phyloP scores from a whole-genome alignment of 2,888 invertebrate species.

The Hyposoter didymator region DNA sequence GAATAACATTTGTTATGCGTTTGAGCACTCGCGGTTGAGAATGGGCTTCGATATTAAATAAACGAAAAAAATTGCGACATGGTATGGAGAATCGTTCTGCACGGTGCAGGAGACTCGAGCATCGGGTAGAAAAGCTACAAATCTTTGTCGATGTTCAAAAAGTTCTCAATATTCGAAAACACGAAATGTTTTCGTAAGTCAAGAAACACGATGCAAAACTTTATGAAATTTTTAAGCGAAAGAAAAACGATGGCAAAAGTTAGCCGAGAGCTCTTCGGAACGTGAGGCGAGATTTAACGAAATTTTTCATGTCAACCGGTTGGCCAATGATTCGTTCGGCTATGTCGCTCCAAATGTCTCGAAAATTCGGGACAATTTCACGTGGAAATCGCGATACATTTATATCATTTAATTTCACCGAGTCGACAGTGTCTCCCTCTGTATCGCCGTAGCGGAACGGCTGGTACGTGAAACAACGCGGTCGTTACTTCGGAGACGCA shows the following conservation, averaged over 20 bases:
- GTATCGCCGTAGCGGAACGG: slow-evolving; percentile 10
- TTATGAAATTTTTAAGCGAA: not conserved
- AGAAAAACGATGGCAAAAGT: not conserved
- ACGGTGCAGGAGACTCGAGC: not conserved
- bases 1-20: not conserved
- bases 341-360: too few species aligned
- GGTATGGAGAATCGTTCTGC: too few species aligned
- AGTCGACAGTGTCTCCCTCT: slow-evolving; percentile 46
- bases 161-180: not conserved
- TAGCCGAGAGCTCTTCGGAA: not conserved
- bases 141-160: not conserved
- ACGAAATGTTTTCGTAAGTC: not conserved
- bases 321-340: not conserved
- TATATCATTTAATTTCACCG: slow-evolving; percentile 58
- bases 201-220: not conserved
- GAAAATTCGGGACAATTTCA: not conserved
- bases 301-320: not conserved
- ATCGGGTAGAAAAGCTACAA: not conserved
- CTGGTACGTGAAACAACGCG: slow-evolving; percentile 44
- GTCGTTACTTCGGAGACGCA: slow-evolving; percentile 55
- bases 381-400: slow-evolving; percentile 2
- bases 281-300: not conserved
- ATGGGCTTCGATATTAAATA: not conserved
- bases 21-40: not conserved
- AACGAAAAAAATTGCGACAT: too few species aligned